Percentiles rank a stretch among this genome's conserved stretches.
phyloP scores from a whole-genome alignment of 1,140 invertebrate species.

The Metaphire vulgaris region DNA sequence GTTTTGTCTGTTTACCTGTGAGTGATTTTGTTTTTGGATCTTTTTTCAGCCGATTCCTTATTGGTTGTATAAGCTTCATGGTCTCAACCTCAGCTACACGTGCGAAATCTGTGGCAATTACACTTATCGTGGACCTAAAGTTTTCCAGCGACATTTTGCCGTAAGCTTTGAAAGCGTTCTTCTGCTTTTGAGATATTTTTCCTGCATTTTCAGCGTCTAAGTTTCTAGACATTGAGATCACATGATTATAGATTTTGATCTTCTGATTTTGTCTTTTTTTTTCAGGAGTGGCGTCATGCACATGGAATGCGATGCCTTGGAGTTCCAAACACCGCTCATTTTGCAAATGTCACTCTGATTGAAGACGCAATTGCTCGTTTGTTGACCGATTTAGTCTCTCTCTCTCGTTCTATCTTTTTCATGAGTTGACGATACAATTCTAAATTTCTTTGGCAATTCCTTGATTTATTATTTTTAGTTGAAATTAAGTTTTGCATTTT shows the following conservation, averaged over 20 bases:
- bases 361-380: conserved; percentile 89
- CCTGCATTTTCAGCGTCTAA: conserved; percentile 28
- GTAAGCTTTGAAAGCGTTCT: conserved; percentile 55
- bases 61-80: conserved; percentile 98
- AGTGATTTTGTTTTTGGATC: neutral
- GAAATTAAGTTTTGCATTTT: no score
- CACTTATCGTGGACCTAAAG: conserved; percentile 98
- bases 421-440: no score
- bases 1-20: neutral
- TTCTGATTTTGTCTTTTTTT: no score
- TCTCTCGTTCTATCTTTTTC: no score
- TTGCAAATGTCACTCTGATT: conserved; percentile 98
- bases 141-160: conserved; percentile 98
- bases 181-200: neutral
- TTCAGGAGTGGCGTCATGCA: conserved; percentile 92
- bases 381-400: no score
- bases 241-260: no score
- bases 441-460: no score
- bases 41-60: conserved; percentile 87
- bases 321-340: conserved; percentile 99
- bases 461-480: no score
- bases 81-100: conserved; percentile 95
- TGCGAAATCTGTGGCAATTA: conserved; percentile 99
- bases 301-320: conserved; percentile 96
- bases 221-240: no score